Evolutionary conservation across 2,113 vertebrate species (phyloP).

Genomic region (Apistogramma diplotaenia): DNA sequence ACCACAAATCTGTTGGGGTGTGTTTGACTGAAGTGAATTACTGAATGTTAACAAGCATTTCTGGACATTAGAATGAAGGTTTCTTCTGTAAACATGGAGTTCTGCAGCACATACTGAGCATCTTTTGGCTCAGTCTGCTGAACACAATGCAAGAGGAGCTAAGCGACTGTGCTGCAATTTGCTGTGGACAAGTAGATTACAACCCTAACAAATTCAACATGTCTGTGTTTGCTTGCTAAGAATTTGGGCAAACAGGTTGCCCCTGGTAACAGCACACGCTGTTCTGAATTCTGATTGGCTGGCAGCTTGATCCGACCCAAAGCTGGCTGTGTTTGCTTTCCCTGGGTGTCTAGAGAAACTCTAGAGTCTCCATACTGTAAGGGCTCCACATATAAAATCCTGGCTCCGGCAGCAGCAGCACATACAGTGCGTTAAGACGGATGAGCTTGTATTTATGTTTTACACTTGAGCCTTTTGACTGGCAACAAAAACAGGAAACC

Average conservation of each 20-base stretch:
- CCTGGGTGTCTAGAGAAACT: constrained; percentile 52
- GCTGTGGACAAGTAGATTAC: constrained; percentile 27
- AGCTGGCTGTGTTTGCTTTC: constrained; percentile 64
- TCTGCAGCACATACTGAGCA: background rate
- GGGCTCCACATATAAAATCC: background rate
- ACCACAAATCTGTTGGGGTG: background rate
- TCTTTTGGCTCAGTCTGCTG: background rate
- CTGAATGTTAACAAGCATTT: background rate
- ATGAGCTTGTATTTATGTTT: background rate
- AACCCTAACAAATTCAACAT: constrained; percentile 54
- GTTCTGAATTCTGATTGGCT: constrained; percentile 69
- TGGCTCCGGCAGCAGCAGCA: background rate
- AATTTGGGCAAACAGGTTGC: constrained; percentile 73
- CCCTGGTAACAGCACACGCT: constrained; percentile 67
- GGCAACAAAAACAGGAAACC: background rate
- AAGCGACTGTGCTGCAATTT: constrained; percentile 15
- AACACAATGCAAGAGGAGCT: background rate
- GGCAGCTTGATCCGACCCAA: constrained; percentile 53
- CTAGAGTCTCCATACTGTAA: constrained; percentile 26
- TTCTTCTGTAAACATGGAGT: background rate
- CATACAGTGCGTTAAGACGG: background rate
- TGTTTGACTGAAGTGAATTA: background rate
- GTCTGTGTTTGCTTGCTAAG: constrained; percentile 57
- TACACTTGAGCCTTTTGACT: background rate
- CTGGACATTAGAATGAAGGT: background rate